Evolutionary conservation across 2,113 vertebrate genomes (phyloP), one percentile per base, ranked within the genome.

Genomic region (Oreotrochilus melanogaster): DNA sequence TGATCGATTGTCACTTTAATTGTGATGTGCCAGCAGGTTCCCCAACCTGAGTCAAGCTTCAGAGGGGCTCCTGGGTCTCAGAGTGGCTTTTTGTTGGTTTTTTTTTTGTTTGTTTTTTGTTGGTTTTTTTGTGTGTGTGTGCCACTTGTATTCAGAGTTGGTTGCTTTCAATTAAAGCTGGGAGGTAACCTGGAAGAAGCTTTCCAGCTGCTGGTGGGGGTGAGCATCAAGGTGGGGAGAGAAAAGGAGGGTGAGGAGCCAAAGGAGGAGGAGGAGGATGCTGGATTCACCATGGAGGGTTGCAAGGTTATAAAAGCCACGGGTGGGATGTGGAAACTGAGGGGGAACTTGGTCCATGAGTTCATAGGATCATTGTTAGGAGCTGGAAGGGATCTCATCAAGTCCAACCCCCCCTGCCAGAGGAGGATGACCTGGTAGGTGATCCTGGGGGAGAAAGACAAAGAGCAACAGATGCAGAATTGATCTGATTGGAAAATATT

Each of bases 1-100:
- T 78, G 91, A 95, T 95, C 85, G 6, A 27, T 84, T 97, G 96
- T 97, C 97, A 95, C 95, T 95, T 96, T 97, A 97, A 98, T 97
- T 96, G 97, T 94, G 37, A 96, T 5, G 74, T 70, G 93, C 92
- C 83, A 74, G 95, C 94, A 81, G 96, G 96, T 96, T 97, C 95
- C 92, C 81, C 94, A 94, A 78, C 76, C 95, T 30, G 81, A 89
- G 78, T 24, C 87, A 84, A 72, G 81, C 95, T 95, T 97, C 97
- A 95, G 92, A 97, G 94, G 9, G 74, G 90, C 86, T 93, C 95
- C 92, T 7, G 57, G 93, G 81, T 95, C 93, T 92, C 62, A 5
- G 47, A 4, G 43, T 67, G 39, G 11, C 5, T 5, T 12, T 39
- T 39, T 12, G 11, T 39, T 39, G 39, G 12, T 12, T 39, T 39